Base-by-base conservation (phyloP, 2,113 vertebrate species). In the Struthidea cinerea region DNA sequence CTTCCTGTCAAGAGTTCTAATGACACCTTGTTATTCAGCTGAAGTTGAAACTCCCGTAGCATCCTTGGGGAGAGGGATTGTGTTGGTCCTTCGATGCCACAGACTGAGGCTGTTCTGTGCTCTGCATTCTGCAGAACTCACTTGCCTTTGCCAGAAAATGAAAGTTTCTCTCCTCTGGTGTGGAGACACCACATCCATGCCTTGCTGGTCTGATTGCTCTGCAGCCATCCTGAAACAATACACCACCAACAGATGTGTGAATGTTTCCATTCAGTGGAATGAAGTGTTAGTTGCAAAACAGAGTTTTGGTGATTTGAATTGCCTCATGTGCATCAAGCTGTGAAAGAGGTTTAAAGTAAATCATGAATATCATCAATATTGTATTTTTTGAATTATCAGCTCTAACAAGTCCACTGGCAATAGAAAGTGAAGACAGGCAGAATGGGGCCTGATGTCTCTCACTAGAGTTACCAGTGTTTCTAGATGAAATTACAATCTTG, bases 311-410 rank as follows among this genome's bases (percentile, higher is more conserved):
- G 1, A 87, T 92, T 92, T 91, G 82, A 87, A 79, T 71, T 91
- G 84, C 76, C 60, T 93, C 80, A 24, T 81, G 88, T 92, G 84
- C 89, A 89, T 81, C 80, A 60, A 83, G 50, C 89, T 94, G 91
- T 95, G 95, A 93, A 92, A 92, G 87, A 94, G 77, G 81, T 84
- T 96, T 94, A 69, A 76, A 87, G 88, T 68, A 95, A 94, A 89
- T 56, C 22, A 53, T 56, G 61, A 94, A 68, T 90, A 89, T 89
- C 80, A 71, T 39, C 94, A 94, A 89, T 90, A 87, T 7, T 79
- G 65, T 64, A 52, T 68, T 89, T 92, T 92, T 63, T 60, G 64
- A 92, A 75, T 92, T 89, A 84, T 24, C 69, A 73, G 41, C 80
- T 79, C 53, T 69, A 89, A 28, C 16, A 55, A 84, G 81, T 75